phyloP scores from a whole-genome alignment of 2,113 vertebrate genomes.

The Caretta caretta region DNA sequence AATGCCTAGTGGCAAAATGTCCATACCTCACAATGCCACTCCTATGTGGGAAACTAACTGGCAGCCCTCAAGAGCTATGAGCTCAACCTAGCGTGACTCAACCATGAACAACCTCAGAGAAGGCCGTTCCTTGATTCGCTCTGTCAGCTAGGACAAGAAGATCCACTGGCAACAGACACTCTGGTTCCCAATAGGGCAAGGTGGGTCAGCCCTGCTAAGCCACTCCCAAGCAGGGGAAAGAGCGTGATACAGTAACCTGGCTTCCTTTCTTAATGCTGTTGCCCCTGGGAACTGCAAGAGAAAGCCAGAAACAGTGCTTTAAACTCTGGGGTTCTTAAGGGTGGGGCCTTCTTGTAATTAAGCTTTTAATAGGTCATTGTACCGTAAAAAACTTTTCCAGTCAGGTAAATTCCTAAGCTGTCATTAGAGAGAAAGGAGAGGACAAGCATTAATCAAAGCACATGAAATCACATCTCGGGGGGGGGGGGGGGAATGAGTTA shows the following conservation, averaged over 20 bases:
- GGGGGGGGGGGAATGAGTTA: background rate
- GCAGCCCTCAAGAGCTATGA: background rate
- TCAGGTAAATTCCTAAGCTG: constrained; percentile 73
- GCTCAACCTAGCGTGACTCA: constrained; percentile 51
- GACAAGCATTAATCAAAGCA: constrained; percentile 65
- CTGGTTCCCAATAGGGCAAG: background rate
- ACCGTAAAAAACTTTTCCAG: constrained; percentile 75
- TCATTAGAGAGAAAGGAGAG: constrained; percentile 54
- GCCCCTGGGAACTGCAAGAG: background rate
- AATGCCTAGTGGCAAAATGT: background rate
- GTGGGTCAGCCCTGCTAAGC: background rate
- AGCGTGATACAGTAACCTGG: background rate
- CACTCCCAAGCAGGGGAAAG: background rate
- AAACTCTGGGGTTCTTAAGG: constrained; percentile 64
- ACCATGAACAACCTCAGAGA: background rate
- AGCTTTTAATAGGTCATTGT: constrained; percentile 75
- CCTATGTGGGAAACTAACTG: background rate
- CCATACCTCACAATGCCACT: background rate
- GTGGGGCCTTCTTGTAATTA: constrained; percentile 68
- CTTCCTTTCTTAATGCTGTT: constrained; percentile 16
- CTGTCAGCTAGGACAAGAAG: background rate
- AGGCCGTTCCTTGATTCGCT: background rate
- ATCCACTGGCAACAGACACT: background rate
- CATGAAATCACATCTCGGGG: constrained; percentile 42
- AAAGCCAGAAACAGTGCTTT: constrained; percentile 49